Conservation (phyloP, 2,888 invertebrate species). For the Junonia oenone region DNA sequence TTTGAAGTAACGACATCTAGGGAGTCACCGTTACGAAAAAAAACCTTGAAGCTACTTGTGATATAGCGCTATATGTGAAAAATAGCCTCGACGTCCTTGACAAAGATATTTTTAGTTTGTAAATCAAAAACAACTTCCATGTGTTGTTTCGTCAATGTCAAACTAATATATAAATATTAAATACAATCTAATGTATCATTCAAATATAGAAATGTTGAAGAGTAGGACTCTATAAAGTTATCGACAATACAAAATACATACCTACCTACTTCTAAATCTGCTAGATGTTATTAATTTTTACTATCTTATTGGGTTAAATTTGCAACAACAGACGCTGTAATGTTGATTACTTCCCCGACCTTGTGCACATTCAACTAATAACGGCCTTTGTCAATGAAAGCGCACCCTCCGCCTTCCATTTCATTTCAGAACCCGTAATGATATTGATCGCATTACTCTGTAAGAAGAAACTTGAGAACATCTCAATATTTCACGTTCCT, state of each 20-base stretch:
- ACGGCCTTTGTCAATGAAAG: conserved; percentile 51
- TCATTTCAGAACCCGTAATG: conserved; percentile 52
- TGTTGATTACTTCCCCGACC: conserved; percentile 24
- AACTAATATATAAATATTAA: too few species aligned
- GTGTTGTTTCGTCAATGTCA: not conserved
- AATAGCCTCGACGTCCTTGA: conserved; percentile 6
- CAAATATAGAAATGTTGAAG: too few species aligned
- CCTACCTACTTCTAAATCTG: not conserved
- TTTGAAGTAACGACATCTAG: conserved; percentile 8
- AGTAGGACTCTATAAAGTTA: not conserved
- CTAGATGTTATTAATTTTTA: not conserved
- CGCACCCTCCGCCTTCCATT: conserved; percentile 47
- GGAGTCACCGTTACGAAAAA: conserved; percentile 4
- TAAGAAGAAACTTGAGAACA: conserved; percentile 31
- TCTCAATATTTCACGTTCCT: conserved; percentile 31
- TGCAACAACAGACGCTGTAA: conserved; percentile 19
- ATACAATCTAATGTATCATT: too few species aligned
- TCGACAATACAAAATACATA: not conserved
- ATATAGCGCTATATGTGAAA: not conserved
- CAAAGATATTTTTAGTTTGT: not conserved
- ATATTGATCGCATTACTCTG: conserved; percentile 57
- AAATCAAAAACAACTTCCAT: not conserved
- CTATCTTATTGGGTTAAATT: not conserved
- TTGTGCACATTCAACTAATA: conserved; percentile 40
- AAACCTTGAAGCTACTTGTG: conserved; percentile 2